Base-by-base conservation (phyloP, 2,888 invertebrate genomes). In the Shargacucullia verbasci region DNA sequence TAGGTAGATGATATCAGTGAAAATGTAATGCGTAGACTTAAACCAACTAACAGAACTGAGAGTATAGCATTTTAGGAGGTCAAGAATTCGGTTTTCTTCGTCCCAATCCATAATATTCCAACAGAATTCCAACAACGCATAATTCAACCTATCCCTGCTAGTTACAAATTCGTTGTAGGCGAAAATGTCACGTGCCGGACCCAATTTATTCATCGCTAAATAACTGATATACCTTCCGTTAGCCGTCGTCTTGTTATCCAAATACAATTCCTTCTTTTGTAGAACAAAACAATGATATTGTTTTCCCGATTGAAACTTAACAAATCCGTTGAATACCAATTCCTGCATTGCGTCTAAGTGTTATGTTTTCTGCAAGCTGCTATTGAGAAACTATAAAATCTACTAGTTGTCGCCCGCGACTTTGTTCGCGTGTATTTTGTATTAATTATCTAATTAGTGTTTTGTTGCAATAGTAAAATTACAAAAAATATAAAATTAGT, bases 121-220 rank as follows among this genome's bases (percentile, higher is more conserved):
- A 14, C 31, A 8, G 29, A 43, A 31, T 29, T 41, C 2, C 31
- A 33, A 20, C 8, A 12, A 13, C 14, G 10, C 8, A 14, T 8
- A 33, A 31, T 25, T 40, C 2, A 65, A 33, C 62, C 9, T 46
- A 3, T 37, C 69, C 14, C 62, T 47, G 46, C 39, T 31, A 45
- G 29, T 9, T 4, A 69, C 52, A 73, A 77, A 76, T 67, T 71
- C 20, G 50, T 40, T 41, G 60, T 47, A 56, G 65, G 65, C 55
- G 72, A 68, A 64, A 73, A 60, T 62, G 66, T 68, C 75, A 71
- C 62, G 63, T 57, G 66, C 58, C 64, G 63, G 41, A 55, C 43
- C 67, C 70, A 76, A 79, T 78, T 78, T 76, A 71, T 73, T 63
- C 64, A 64, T 65, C 47, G 66, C 60, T 74, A 74, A 78, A 79